These are phyloP conservation scores for Apis florea DNA, from an alignment of 1,140 invertebrate species.

Conservation along the genomic window DNA sequence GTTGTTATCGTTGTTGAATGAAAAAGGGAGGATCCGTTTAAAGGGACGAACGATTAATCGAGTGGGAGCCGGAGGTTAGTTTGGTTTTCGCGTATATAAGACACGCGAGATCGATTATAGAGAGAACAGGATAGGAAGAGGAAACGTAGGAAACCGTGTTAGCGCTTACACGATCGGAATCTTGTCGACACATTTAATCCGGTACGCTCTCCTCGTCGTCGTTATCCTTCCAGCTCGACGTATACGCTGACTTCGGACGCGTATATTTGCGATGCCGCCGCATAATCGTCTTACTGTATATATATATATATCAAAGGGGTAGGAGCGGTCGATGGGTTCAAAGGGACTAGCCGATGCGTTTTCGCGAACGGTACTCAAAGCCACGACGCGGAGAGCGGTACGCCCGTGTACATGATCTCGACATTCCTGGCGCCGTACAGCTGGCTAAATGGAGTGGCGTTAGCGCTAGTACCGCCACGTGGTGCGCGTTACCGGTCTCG, in stretches of 20 bases:
- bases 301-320: constrained; percentile 21
- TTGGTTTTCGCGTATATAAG: too few species aligned
- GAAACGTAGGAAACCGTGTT: constrained; percentile 14
- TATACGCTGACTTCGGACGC: neutral
- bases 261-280: constrained; percentile 7
- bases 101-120: neutral
- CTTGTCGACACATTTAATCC: constrained; percentile 41
- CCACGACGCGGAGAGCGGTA: constrained; percentile 14
- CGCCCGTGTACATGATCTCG: constrained; percentile 45
- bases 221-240: constrained; percentile 5
- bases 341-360: constrained; percentile 51
- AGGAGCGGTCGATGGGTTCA: constrained; percentile 31
- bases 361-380: constrained; percentile 36
- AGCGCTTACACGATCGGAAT: constrained; percentile 29
- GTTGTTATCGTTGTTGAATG: constrained; percentile 2
- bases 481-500: constrained; percentile 42
- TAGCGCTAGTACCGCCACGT: constrained; percentile 46
- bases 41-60: neutral
- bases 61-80: neutral
- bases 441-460: constrained; percentile 57
- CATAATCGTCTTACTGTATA: constrained; percentile 47
- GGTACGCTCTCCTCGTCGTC: constrained; percentile 19
- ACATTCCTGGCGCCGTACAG: constrained; percentile 42
- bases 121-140: neutral
- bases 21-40: neutral